A percentile compares a stretch with the other conserved stretches of the same genome.
Evolutionary conservation across 2,888 invertebrate species (phyloP).

Genomic region (Agelastica alni): DNA sequence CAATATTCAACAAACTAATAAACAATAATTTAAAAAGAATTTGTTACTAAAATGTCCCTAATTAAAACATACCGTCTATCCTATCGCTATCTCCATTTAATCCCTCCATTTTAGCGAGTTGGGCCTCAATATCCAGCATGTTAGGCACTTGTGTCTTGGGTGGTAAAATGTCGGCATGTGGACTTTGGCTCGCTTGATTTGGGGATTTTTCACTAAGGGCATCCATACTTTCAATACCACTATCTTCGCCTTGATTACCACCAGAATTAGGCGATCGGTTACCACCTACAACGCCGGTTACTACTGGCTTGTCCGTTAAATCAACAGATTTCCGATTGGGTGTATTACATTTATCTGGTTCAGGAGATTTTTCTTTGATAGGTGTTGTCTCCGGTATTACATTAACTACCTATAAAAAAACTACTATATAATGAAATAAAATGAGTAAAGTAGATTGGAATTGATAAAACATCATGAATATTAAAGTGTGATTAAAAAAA

Average conservation of each 20-base stretch:
- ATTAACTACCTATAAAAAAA: constrained; percentile 33
- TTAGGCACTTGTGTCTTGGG: constrained; percentile 57
- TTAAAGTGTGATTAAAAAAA: too few species aligned
- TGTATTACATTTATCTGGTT: constrained; percentile 51
- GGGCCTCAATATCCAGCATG: constrained; percentile 70
- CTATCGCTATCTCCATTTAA: constrained; percentile 47
- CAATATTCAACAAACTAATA: not conserved
- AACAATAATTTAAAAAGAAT: too few species aligned
- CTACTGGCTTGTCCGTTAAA: constrained; percentile 20
- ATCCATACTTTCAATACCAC: constrained; percentile 92
- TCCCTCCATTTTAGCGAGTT: constrained; percentile 71
- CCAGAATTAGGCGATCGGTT: constrained; percentile 54
- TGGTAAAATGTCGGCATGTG: constrained; percentile 56
- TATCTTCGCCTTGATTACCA: constrained; percentile 76
- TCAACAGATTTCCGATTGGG: constrained; percentile 46
- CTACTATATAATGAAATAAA: too few species aligned
- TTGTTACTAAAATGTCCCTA: too few species aligned
- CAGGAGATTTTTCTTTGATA: constrained; percentile 51
- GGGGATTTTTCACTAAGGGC: constrained; percentile 83
- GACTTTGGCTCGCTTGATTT: constrained; percentile 70
- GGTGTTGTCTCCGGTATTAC: constrained; percentile 37
- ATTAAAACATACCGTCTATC: constrained; percentile 26
- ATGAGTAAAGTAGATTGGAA: too few species aligned
- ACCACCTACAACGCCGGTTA: constrained; percentile 22
- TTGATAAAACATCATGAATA: too few species aligned